These are phyloP conservation scores for Uromys caudimaculatus DNA, from an alignment of 2,797 vertebrate species.

Conservation along the genomic window DNA sequence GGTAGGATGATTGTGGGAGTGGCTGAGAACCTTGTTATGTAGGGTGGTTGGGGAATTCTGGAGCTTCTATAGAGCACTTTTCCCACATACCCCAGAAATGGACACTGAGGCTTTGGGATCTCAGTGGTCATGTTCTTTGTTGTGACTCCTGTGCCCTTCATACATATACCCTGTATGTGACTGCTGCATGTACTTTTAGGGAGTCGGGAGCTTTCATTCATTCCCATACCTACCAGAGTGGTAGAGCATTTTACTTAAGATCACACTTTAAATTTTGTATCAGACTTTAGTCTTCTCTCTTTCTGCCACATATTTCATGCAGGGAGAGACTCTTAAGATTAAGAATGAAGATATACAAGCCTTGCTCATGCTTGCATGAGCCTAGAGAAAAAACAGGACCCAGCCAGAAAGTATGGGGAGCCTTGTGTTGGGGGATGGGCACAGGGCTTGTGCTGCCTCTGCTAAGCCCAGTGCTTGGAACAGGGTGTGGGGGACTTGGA, in stretches of 20 bases:
- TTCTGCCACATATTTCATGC: conserved; percentile 12
- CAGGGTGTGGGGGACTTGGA: not conserved
- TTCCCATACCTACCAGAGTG: conserved; percentile 43
- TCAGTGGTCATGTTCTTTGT: conserved; percentile 28
- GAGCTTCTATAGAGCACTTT: not conserved
- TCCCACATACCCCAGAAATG: not conserved
- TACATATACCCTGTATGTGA: not conserved
- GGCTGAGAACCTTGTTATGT: conserved; percentile 13
- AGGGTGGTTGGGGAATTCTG: not conserved
- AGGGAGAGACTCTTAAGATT: not conserved
- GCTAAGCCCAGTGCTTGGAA: not conserved
- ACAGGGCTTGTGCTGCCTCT: not conserved
- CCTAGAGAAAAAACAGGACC: conserved; percentile 6
- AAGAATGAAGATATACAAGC: not conserved
- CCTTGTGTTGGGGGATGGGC: conserved; percentile 44
- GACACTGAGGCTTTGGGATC: not conserved
- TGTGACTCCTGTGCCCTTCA: not conserved
- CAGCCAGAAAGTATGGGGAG: not conserved
- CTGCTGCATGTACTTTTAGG: not conserved
- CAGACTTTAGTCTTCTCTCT: not conserved
- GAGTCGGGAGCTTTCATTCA: conserved; percentile 1
- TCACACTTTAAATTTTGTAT: conserved; percentile 64
- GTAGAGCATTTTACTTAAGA: conserved; percentile 16
- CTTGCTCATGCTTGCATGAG: not conserved
- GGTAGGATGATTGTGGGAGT: conserved; percentile 58